These are phyloP conservation scores for Criorhina ranunculi DNA, from an alignment of 2,888 invertebrate species.

Conservation along the genomic window DNA sequence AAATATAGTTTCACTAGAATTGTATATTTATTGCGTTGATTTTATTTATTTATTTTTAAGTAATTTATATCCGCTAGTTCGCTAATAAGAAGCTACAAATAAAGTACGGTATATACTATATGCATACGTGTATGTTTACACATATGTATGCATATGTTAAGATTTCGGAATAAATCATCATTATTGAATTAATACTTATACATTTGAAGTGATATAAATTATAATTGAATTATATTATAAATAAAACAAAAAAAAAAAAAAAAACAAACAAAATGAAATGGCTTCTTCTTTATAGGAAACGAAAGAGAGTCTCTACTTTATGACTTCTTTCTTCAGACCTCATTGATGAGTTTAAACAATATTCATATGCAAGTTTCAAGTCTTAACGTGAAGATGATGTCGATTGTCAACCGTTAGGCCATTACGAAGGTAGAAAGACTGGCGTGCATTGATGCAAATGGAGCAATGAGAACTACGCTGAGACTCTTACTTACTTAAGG, in stretches of 20 bases:
- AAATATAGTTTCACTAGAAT: constrained; percentile 18
- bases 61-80: constrained; percentile 58
- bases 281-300: constrained; percentile 1
- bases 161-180: constrained; percentile 76
- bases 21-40: constrained; percentile 42
- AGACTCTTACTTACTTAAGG: no score
- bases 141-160: constrained; percentile 58
- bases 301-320: not conserved
- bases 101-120: constrained; percentile 47
- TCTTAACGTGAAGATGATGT: no score
- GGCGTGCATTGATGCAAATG: no score
- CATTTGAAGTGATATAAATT: constrained; percentile 77
- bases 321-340: no score
- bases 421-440: no score
- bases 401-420: no score
- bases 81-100: constrained; percentile 61
- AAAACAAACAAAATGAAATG: not conserved
- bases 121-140: constrained; percentile 54
- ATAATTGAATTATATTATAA: constrained; percentile 74
- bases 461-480: no score
- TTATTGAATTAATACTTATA: constrained; percentile 76
- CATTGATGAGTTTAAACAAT: no score
- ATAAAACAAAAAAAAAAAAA: constrained; percentile 53
- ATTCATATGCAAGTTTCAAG: no score
- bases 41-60: constrained; percentile 21